These are phyloP conservation scores for Drosophila trapezifrons DNA, from an alignment of 1,140 invertebrate species.

Conservation along the genomic window DNA sequence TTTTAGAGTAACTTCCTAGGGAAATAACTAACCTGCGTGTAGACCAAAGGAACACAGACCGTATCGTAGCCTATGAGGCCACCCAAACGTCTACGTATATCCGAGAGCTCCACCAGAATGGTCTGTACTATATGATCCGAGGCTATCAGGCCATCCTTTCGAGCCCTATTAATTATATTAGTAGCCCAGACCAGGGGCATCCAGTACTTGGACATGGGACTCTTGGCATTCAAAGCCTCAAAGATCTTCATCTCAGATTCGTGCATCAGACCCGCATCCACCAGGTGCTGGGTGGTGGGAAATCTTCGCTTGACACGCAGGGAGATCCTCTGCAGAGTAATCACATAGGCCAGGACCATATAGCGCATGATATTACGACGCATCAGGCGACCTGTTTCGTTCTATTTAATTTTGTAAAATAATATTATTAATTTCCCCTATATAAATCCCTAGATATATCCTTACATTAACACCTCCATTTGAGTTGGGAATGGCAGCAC, in stretches of 20 bases:
- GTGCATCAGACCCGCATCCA: constrained; percentile 95
- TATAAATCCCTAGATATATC: not conserved
- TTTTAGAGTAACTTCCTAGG: not conserved
- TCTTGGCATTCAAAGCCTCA: constrained; percentile 93
- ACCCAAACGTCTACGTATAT: constrained; percentile 91
- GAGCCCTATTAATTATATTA: constrained; percentile 93
- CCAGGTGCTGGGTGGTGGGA: constrained; percentile 95
- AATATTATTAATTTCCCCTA: not conserved
- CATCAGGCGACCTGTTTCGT: constrained; percentile 93
- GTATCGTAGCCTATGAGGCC: constrained; percentile 96
- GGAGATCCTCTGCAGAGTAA: constrained; percentile 93
- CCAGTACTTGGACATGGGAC: constrained; percentile 96
- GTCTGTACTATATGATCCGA: constrained; percentile 95
- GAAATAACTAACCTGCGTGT: constrained; percentile 95
- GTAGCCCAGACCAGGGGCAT: constrained; percentile 96
- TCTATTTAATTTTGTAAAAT: constrained; percentile 87
- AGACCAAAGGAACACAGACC: constrained; percentile 98
- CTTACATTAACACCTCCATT: constrained; percentile 91
- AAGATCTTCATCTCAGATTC: constrained; percentile 95
- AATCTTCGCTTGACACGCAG: constrained; percentile 94
- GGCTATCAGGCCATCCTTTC: constrained; percentile 91
- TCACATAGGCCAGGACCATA: constrained; percentile 94
- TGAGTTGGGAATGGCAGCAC: constrained; percentile 90
- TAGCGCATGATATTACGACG: constrained; percentile 95
- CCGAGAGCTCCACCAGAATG: constrained; percentile 91